Evolutionary conservation across 2,113 vertebrate genomes (phyloP).

Genomic region (Misgurnus mizolepis): DNA sequence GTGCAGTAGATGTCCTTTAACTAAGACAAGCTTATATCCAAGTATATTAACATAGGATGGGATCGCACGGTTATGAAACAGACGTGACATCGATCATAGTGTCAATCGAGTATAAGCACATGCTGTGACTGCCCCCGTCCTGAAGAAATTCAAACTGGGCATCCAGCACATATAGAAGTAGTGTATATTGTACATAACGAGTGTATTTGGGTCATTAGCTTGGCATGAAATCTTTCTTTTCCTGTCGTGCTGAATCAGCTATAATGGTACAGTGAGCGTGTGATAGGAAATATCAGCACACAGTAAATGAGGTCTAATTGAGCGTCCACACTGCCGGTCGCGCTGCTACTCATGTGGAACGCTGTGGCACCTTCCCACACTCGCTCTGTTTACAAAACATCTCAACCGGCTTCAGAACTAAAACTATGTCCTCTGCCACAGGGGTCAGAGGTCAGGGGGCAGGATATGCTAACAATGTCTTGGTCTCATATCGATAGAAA

Average conservation of each 20-base stretch:
- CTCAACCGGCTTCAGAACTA: constrained; percentile 53
- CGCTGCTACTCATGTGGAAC: constrained; percentile 64
- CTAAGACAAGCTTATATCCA: too few species aligned
- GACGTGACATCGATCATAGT: too few species aligned
- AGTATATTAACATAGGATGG: too few species aligned
- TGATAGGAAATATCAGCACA: constrained; percentile 47
- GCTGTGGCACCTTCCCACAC: constrained; percentile 66
- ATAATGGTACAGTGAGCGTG: constrained; percentile 39
- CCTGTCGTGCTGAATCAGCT: background rate
- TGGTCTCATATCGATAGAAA: constrained; percentile 55
- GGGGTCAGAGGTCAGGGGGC: constrained; percentile 59
- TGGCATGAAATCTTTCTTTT: background rate
- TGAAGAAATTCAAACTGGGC: background rate
- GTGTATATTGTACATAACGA: background rate
- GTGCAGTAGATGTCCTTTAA: too few species aligned
- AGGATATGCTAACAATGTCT: constrained; percentile 69
- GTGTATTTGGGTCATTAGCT: background rate
- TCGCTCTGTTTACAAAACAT: constrained; percentile 67
- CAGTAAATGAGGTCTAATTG: constrained; percentile 66
- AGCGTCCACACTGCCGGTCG: constrained; percentile 68
- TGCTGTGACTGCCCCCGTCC: too few species aligned
- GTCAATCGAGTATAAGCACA: too few species aligned
- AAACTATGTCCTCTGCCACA: constrained; percentile 46
- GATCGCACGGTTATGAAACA: too few species aligned
- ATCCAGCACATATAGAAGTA: too few species aligned